Conservation (phyloP, 2,797 vertebrate species). For the Caiman crocodilus region DNA sequence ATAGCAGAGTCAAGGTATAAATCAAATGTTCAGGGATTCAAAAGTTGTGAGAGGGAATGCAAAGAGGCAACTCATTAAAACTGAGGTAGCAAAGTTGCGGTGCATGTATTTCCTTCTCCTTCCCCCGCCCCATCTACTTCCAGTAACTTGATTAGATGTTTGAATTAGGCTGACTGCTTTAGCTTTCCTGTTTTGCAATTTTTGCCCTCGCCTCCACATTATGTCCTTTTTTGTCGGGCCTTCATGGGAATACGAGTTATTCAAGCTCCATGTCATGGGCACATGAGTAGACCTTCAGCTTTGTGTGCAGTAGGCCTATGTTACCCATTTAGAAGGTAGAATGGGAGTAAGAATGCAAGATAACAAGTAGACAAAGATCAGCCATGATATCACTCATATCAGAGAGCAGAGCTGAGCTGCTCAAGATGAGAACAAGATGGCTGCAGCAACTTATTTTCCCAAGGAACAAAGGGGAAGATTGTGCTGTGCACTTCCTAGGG, state of each 20-base stretch:
- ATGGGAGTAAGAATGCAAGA: neutral
- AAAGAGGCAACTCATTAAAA: neutral
- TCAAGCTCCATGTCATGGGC: neutral
- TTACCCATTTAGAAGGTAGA: neutral
- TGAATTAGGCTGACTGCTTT: neutral
- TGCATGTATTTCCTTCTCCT: neutral
- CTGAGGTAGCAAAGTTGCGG: neutral
- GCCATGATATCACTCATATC: neutral
- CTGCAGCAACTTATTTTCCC: neutral
- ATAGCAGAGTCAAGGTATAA: neutral
- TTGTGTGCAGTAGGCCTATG: neutral
- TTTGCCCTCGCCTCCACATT: neutral
- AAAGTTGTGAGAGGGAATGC: neutral
- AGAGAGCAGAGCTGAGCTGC: neutral
- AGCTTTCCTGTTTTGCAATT: neutral
- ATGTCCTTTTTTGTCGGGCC: no score
- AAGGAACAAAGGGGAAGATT: neutral
- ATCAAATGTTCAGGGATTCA: neutral
- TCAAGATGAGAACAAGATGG: neutral
- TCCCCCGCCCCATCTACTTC: neutral
- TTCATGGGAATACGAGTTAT: fast-evolving
- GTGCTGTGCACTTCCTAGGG: neutral
- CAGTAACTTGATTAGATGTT: neutral
- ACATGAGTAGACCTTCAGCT: neutral
- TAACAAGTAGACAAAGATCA: neutral